Percentiles rank a stretch among this genome's conserved stretches.
phyloP scores from a whole-genome alignment of 2,797 vertebrate genomes.

The Enteromius treurensis region DNA sequence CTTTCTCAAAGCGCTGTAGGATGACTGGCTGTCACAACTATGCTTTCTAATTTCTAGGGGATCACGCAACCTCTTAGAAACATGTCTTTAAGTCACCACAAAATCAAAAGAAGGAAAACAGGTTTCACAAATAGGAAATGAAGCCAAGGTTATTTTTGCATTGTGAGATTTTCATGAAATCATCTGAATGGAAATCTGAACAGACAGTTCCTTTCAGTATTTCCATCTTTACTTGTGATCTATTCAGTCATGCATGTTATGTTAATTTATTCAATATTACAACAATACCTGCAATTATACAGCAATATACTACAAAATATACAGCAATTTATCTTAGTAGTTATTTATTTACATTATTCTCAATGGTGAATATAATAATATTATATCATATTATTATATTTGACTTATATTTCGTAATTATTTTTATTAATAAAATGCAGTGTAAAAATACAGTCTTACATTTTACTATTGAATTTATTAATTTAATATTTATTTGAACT shows the following conservation, averaged over 20 bases:
- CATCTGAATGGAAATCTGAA: not conserved
- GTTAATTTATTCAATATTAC: not conserved
- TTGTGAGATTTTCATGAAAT: not conserved
- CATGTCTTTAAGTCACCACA: not conserved
- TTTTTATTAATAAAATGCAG: not conserved
- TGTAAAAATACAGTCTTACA: not conserved
- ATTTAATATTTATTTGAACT: not conserved
- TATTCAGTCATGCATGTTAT: not conserved
- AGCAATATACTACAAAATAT: not conserved
- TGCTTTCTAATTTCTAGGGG: slow-evolving; percentile 6
- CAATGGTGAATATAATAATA: not conserved
- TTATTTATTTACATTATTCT: not conserved
- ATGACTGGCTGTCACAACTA: slow-evolving; percentile 21
- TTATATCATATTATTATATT: too few relatives aligned
- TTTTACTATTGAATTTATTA: not conserved
- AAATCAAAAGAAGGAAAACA: not conserved
- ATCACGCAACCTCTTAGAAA: slow-evolving; percentile 27
- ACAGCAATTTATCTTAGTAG: not conserved
- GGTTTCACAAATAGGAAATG: not conserved
- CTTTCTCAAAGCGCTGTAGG: slow-evolving; percentile 12
- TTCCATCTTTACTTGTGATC: not conserved
- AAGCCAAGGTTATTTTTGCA: not conserved
- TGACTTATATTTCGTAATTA: not conserved
- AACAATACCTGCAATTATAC: not conserved
- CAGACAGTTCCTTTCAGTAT: not conserved